These are phyloP conservation scores for Paramormyrops kingsleyae DNA, from an alignment of 2,113 vertebrate genomes.

Conservation along the genomic window DNA sequence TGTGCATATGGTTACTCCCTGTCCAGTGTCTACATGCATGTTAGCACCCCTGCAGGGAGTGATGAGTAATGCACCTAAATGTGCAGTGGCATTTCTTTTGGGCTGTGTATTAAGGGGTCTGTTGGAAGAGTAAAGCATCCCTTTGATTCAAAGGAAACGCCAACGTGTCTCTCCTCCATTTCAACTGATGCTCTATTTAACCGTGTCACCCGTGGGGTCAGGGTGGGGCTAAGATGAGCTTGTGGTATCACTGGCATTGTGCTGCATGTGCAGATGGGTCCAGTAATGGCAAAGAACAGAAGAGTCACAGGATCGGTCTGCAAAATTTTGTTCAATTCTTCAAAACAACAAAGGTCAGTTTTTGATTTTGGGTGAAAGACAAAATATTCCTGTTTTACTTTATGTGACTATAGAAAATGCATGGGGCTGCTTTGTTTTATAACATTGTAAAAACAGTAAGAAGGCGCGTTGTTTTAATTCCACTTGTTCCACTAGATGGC, in stretches of 20 bases:
- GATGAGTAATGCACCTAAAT: neutral
- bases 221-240: neutral
- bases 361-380: neutral
- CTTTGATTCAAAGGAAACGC: neutral
- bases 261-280: neutral
- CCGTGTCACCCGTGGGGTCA: neutral
- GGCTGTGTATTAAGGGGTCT: neutral
- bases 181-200: neutral
- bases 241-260: neutral
- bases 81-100: neutral
- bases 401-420: neutral
- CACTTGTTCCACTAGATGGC: slow-evolving; percentile 47
- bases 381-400: neutral
- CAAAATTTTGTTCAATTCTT: neutral
- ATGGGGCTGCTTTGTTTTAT: neutral
- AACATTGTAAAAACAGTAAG: neutral
- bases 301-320: neutral
- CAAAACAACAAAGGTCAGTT: neutral
- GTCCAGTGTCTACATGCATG: neutral
- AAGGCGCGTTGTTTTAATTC: neutral
- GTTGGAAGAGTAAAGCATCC: neutral
- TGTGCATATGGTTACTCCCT: neutral
- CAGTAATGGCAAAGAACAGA: neutral
- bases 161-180: neutral
- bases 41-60: neutral